A percentile compares a stretch with the other conserved stretches of the same genome.
Conservation (phyloP, 92 coral and sea anemone species). For the Heteractis magnifica region DNA sequence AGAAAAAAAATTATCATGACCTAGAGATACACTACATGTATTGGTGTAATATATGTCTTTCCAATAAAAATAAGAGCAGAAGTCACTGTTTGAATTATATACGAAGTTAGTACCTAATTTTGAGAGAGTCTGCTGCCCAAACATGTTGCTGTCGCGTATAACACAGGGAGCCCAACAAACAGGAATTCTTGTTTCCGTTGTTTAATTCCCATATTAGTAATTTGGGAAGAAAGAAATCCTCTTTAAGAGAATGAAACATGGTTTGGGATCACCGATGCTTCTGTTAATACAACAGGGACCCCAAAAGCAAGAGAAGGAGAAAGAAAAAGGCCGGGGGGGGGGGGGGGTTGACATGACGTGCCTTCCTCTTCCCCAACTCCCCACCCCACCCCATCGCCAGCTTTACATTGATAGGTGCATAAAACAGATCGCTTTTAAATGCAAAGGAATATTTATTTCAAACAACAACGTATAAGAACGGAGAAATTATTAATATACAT, state of each 20-base stretch:
- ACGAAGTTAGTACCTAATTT: background rate
- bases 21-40: background rate
- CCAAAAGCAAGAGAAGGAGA: no score
- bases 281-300: no score
- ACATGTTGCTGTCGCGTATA: background rate
- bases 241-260: no score
- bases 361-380: no score
- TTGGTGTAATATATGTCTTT: background rate
- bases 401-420: background rate
- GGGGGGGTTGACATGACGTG: no score
- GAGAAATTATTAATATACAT: background rate
- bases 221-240: no score
- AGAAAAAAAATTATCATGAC: background rate
- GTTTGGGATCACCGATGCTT: no score
- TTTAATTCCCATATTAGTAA: no score
- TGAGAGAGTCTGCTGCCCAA: background rate
- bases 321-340: no score
- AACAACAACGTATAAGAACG: background rate
- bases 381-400: background rate
- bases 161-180: background rate
- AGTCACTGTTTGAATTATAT: background rate
- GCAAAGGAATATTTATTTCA: background rate
- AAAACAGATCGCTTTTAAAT: background rate
- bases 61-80: background rate
- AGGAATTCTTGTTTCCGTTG: background rate